Conservation (phyloP, 2,888 invertebrate genomes). For the Rhogogaster chlorosoma region DNA sequence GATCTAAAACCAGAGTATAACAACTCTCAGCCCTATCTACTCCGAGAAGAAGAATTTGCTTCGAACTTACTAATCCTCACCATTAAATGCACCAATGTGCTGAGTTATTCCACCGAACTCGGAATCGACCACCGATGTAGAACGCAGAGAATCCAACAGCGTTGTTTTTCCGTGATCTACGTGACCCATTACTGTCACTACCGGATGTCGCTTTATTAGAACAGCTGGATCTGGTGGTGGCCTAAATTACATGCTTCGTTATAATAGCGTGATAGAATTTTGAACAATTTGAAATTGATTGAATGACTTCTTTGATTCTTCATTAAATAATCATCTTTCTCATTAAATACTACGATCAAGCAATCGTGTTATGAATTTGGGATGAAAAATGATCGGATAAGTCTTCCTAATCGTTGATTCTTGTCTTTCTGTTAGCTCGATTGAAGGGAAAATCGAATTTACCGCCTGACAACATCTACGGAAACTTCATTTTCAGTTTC, state of each 20-base stretch:
- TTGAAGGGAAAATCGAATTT: constrained; percentile 49
- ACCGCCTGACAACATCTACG: constrained; percentile 68
- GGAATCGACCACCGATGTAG: constrained; percentile 91
- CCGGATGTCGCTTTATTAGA: constrained; percentile 90
- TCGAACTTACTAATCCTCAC: constrained; percentile 72
- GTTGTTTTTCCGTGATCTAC: constrained; percentile 99
- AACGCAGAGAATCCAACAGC: constrained; percentile 91
- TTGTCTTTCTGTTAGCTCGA: not conserved
- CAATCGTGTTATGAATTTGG: not conserved
- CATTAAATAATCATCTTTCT: no score
- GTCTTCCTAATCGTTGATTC: not conserved
- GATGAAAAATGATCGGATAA: not conserved
- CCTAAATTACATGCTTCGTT: constrained; percentile 66
- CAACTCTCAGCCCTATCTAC: not conserved
- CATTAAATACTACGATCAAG: not conserved
- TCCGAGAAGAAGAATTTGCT: constrained; percentile 32
- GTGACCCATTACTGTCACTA: constrained; percentile 99
- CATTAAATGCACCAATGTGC: constrained; percentile 98
- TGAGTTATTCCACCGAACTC: constrained; percentile 99
- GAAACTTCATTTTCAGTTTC: constrained; percentile 75
- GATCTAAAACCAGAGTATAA: not conserved
- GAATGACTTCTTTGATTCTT: not conserved
- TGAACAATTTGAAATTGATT: not conserved
- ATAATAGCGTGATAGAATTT: not conserved
- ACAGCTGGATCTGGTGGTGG: constrained; percentile 84